These are phyloP conservation scores for Drosophila pseudoananassae DNA, from an alignment of 1,140 invertebrate genomes.

Conservation along the genomic window DNA sequence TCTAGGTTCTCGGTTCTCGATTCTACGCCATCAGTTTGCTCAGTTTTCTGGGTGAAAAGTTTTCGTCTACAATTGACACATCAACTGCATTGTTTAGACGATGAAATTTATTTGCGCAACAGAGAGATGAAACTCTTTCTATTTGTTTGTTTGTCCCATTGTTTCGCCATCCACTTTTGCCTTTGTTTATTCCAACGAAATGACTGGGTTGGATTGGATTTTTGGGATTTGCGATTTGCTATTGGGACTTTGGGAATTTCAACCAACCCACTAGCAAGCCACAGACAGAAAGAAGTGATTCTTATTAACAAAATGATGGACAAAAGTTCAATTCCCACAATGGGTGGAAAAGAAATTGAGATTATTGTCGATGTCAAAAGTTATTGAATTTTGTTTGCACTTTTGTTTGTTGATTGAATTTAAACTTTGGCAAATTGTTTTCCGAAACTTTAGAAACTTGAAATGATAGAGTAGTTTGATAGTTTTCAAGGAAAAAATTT, in stretches of 20 bases:
- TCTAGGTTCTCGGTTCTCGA: not conserved
- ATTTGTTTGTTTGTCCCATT: slow-evolving; percentile 37
- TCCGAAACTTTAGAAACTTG: not conserved
- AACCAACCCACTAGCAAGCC: not conserved
- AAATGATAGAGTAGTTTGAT: too few species aligned
- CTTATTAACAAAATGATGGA: slow-evolving; percentile 56
- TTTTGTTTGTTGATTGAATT: slow-evolving; percentile 29
- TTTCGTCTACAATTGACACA: slow-evolving; percentile 61
- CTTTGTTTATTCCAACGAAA: slow-evolving; percentile 24
- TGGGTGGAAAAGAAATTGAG: not conserved
- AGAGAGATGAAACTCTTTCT: slow-evolving; percentile 19
- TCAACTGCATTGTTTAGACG: slow-evolving; percentile 71
- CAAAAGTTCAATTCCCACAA: not conserved
- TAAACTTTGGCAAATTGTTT: not conserved
- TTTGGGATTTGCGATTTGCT: slow-evolving; percentile 22
- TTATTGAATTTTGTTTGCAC: slow-evolving; percentile 47
- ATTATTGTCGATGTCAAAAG: slow-evolving; percentile 22
- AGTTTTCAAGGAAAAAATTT: too few species aligned
- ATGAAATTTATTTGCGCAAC: slow-evolving; percentile 52
- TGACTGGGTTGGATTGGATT: slow-evolving; percentile 22
- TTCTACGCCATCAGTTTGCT: not conserved
- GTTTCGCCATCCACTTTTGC: slow-evolving; percentile 34
- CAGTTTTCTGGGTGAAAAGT: slow-evolving; percentile 15
- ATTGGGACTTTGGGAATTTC: slow-evolving; percentile 24
- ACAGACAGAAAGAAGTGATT: slow-evolving; percentile 12